phyloP scores from a whole-genome alignment of 2,888 invertebrate species.

The Dorcus parallelipipedus region DNA sequence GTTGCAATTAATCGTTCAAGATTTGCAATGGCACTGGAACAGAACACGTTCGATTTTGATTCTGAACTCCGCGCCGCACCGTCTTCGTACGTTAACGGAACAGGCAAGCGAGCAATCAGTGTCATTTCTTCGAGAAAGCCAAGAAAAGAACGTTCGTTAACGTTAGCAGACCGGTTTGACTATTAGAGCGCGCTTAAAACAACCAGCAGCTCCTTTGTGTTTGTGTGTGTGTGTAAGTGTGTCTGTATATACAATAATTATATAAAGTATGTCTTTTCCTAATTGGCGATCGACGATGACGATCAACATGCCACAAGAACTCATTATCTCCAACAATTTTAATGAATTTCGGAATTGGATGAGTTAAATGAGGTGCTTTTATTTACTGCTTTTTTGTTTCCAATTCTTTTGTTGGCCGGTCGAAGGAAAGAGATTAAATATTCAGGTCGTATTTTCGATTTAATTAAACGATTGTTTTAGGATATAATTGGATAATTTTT shows the following conservation, averaged over 20 bases:
- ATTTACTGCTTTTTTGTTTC: no score
- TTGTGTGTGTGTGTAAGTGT: no score
- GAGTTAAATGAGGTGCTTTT: neutral
- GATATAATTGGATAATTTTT: no score
- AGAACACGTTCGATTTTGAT: no score
- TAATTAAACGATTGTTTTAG: no score
- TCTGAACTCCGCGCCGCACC: no score
- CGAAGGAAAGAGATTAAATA: no score
- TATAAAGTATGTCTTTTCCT: neutral
- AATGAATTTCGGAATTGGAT: neutral
- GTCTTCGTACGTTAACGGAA: no score
- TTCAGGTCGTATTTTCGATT: no score
- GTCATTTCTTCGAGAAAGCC: neutral
- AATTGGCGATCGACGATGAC: neutral
- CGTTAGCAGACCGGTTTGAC: slow-evolving; percentile 2
- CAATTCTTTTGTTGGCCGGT: no score
- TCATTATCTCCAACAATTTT: neutral
- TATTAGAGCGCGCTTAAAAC: slow-evolving; percentile 1
- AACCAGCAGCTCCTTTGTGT: neutral
- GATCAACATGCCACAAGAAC: neutral
- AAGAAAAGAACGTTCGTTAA: neutral
- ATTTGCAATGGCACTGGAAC: no score
- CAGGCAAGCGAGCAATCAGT: neutral
- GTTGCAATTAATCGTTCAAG: no score
- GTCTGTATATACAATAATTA: neutral